phyloP scores from a whole-genome alignment of 2,797 vertebrate species.

The Cirrhinus molitorella region DNA sequence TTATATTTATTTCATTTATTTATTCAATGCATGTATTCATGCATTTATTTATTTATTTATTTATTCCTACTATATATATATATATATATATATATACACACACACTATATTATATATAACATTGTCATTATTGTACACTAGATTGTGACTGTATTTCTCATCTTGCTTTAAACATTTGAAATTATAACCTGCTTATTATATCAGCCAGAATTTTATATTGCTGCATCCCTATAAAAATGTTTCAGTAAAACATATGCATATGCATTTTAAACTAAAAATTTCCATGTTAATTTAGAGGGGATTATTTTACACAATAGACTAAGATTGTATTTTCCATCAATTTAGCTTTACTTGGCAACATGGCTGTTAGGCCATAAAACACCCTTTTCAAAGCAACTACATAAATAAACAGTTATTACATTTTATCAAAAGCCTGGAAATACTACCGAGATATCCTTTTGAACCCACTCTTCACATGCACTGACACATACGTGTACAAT shows the following conservation, averaged over 20 bases:
- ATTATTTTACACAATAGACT: neutral
- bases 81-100: too few relatives aligned
- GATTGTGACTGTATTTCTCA: neutral
- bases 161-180: neutral
- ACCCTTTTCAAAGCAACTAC: neutral
- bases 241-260: neutral
- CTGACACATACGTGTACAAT: neutral
- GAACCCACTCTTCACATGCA: neutral
- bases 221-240: neutral
- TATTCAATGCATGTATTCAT: too few relatives aligned
- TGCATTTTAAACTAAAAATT: neutral
- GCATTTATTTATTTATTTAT: too few relatives aligned
- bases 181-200: neutral
- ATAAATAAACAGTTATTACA: neutral
- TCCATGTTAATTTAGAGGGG: neutral
- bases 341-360: neutral
- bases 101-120: too few relatives aligned
- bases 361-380: too few relatives aligned
- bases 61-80: too few relatives aligned
- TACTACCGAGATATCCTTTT: neutral
- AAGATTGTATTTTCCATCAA: neutral
- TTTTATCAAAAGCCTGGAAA: neutral
- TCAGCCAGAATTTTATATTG: neutral
- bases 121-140: too few relatives aligned
- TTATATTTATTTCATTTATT: too few relatives aligned